A percentile compares a stretch with the other conserved stretches of the same genome.
Evolutionary conservation across 2,888 invertebrate genomes (phyloP).

Genomic region (Rapana venosa): DNA sequence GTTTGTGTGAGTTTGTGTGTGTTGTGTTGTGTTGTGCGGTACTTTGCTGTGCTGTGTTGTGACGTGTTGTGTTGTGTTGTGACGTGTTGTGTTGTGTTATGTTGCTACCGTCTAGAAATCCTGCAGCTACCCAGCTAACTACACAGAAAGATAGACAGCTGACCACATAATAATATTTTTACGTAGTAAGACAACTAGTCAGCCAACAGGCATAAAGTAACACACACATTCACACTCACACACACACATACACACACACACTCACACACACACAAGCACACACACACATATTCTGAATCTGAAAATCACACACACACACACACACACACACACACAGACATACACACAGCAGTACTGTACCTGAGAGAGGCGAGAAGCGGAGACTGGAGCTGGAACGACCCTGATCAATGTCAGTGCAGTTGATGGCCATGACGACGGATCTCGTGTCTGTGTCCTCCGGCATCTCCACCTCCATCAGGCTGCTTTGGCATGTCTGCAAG

Average conservation of each 20-base stretch:
- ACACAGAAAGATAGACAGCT: not conserved
- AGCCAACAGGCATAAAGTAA: no score
- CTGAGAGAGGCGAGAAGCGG: not conserved
- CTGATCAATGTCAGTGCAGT: slow-evolving; percentile 3
- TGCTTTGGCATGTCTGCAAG: slow-evolving; percentile 13
- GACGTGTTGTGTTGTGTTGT: not conserved
- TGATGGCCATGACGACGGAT: not conserved
- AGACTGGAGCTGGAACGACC: not conserved
- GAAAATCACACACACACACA: slow-evolving; percentile 4
- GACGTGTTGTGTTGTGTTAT: not conserved
- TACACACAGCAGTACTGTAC: not conserved
- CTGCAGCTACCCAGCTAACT: not conserved
- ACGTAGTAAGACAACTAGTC: no score
- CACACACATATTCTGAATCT: not conserved
- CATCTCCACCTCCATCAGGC: slow-evolving; percentile 6
- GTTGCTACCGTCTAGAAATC: not conserved
- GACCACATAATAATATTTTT: no score
- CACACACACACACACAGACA: not conserved
- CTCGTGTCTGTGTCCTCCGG: not conserved
- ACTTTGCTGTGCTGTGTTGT: not conserved
- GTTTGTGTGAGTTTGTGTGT: not conserved
- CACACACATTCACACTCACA: not conserved
- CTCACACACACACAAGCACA: not conserved
- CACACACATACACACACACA: not conserved
- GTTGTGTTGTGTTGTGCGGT: slow-evolving; percentile 3